These are phyloP conservation scores for Chunga burmeisteri DNA, from an alignment of 2,113 vertebrate genomes.

Conservation along the genomic window DNA sequence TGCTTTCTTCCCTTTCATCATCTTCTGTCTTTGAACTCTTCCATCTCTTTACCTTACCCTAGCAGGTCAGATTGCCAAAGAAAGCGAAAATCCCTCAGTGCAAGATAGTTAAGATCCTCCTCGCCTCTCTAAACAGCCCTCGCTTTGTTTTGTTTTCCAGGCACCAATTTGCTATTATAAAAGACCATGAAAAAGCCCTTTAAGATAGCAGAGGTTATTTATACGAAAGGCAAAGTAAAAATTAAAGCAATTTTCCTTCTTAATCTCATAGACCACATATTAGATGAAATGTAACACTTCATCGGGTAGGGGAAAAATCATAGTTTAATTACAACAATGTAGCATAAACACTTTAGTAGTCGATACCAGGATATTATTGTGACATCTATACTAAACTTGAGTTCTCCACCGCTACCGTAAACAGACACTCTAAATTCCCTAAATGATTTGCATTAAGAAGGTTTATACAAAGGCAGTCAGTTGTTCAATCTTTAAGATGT, in stretches of 20 bases:
- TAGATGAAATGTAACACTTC: slow-evolving; percentile 13
- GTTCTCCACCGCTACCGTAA: slow-evolving; percentile 16
- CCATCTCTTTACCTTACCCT: neutral
- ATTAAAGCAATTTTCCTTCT: neutral
- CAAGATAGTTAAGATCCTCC: neutral
- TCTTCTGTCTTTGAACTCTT: neutral
- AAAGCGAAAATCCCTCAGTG: neutral
- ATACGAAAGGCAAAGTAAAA: neutral
- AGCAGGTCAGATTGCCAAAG: neutral
- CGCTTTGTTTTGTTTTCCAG: neutral
- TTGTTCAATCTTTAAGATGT: neutral
- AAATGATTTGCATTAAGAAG: slow-evolving; percentile 4
- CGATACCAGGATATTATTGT: neutral
- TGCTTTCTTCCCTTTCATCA: neutral
- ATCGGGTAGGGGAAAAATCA: slow-evolving; percentile 25
- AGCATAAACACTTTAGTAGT: slow-evolving; percentile 43
- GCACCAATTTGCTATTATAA: neutral
- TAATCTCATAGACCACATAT: neutral
- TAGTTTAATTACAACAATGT: slow-evolving; percentile 61
- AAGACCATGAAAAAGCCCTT: neutral
- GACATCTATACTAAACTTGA: neutral
- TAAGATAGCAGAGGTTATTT: neutral
- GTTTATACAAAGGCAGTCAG: slow-evolving; percentile 25
- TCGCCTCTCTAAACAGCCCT: neutral
- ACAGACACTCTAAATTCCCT: slow-evolving; percentile 5